Base-by-base conservation (phyloP, 2,797 vertebrate species). In the Typhlichthys subterraneus region DNA sequence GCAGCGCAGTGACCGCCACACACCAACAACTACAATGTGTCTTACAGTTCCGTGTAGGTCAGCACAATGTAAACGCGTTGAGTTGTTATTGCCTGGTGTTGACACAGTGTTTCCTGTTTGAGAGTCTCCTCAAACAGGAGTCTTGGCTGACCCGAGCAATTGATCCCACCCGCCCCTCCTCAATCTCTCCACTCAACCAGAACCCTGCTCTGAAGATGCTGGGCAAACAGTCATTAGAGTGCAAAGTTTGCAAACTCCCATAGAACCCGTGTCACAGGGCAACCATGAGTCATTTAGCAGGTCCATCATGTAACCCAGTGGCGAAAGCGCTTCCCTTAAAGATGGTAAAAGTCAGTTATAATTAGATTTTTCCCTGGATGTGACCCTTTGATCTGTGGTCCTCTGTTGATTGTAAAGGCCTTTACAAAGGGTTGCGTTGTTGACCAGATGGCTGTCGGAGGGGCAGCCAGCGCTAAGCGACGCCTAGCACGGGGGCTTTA, bases 301-400 rank as follows among this genome's bases (percentile, higher is more conserved):
- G 76, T 86, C 72, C 53, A 68, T 63, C 69, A 75, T 54, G 42
- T 12, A 76, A 55, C 70, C 63, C 61, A 69, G 75, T 42, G 63
- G 64, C 65, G 85, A 75, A 88, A 89, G 85, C 81, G 73, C 76
- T 87, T 87, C 72, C 73, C 79, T 56, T 85, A 77, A 85, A 89
- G 84, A 90, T 85, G 90, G 42, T 84, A 93, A 93, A 92, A 91
- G 84, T 90, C 88, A 89, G 54, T 88, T 92, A 88, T 92, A 92
- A 91, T 92, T 90, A 88, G 83, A 91, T 91, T 87, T 23, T 81
- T 88, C 69, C 80, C 76, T 87, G 79, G 81, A 89, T 76, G 33
- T 75, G 82, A 91, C 82, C 84, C 83, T 89, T 89, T 85, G 87
- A 87, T 90, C 85, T 84, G 73, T 77, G 72, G 76, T 73, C 73